Evolutionary conservation across 2,888 invertebrate species (phyloP), one percentile per base, ranked within the genome.

Genomic region (Matsumyia berberina): DNA sequence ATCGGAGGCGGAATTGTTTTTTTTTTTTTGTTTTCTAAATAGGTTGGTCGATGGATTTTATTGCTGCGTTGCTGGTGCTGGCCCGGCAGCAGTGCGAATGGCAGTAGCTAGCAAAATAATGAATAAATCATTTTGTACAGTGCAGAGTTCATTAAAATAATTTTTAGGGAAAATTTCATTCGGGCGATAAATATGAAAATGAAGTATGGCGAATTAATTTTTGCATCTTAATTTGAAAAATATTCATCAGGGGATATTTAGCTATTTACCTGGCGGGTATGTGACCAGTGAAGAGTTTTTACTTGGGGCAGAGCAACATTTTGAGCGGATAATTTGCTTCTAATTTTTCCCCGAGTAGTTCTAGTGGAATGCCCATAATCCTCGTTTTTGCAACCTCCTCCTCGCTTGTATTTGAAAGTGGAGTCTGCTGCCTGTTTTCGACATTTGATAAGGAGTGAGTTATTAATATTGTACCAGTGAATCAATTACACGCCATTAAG

Each of bases 41-140:
- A 44, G 69, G 33, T 51, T 53, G 53, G 60, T 42, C 29, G 69
- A 29, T 60, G 33, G 33, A 78, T 55, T 78, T 69, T 69, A 62
- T 62, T 60, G 44, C 55, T 35, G 24, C 6, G 11, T 12, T 42
- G 9, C 9, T 44, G 44, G 44, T 46, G 17, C 9, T 46, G 46
- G 19, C 1, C 5, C 8, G 8, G 15, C 15, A 29, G 49, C 62
- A 31, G 62, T 76, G 44, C 12, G 24, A 53, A 55, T 49, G 17
- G 24, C 24, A 62, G 55, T 46, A 44, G 78, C 64, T 66, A 35
- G 70, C 66, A 73, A 64, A 72, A 55, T 51, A 57, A 74, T 85
- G 79, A 79, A 85, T 79, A 85, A 85, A 85, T 80, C 74, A 85
- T 85, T 83, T 85, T 85, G 44, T 66, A 31, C 57, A 70, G 51